Conservation (phyloP, 2,888 invertebrate species). For the Candidula unifasciata region DNA sequence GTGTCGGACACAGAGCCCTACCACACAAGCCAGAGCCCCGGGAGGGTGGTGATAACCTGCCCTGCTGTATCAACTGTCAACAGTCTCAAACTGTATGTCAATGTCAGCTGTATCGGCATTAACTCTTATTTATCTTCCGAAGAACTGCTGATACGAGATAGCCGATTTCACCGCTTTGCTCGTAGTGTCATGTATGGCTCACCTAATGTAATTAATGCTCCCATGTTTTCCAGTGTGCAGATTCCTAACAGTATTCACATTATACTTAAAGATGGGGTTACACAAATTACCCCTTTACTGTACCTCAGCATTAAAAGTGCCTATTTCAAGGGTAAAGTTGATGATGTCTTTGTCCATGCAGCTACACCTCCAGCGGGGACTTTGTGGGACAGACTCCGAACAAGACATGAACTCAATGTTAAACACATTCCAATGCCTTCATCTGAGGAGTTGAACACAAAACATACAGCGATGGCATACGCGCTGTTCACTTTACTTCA, state of each 20-base stretch:
- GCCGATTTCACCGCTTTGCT: conserved; percentile 51
- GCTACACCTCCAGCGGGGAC: conserved; percentile 31
- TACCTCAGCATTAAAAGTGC: conserved; percentile 56
- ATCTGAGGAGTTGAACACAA: neutral
- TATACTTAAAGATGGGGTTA: conserved; percentile 40
- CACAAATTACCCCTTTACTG: conserved; percentile 43
- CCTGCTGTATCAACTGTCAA: conserved; percentile 45
- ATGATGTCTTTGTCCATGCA: conserved; percentile 54
- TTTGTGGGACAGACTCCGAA: conserved; percentile 49
- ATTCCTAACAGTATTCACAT: conserved; percentile 48
- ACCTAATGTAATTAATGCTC: conserved; percentile 13
- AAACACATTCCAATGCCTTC: conserved; percentile 31
- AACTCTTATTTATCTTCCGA: conserved; percentile 48
- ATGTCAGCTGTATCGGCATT: conserved; percentile 48
- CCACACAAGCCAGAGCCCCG: conserved; percentile 30
- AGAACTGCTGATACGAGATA: conserved; percentile 45
- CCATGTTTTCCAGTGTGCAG: conserved; percentile 17
- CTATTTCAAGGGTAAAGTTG: conserved; percentile 40
- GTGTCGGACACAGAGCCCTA: conserved; percentile 52
- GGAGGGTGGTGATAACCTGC: conserved; percentile 49
- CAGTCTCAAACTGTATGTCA: neutral
- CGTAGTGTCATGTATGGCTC: conserved; percentile 52
- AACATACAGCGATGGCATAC: conserved; percentile 36
- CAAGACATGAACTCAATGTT: conserved; percentile 17
- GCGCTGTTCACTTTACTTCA: conserved; percentile 38